Base-by-base conservation (phyloP, 1,140 invertebrate species). In the Battus philenor region DNA sequence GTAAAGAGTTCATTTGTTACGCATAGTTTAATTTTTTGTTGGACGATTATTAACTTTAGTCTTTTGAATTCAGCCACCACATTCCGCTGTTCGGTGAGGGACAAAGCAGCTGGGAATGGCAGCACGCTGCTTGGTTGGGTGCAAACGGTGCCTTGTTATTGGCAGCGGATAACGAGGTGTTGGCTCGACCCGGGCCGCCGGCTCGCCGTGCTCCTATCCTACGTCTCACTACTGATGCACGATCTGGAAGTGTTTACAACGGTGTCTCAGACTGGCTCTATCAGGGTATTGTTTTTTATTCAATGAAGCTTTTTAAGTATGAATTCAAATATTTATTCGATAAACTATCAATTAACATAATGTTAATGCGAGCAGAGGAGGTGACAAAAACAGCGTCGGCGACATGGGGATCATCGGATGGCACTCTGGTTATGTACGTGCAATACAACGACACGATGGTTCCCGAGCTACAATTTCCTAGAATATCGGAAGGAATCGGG, bases 251-350 rank as follows among this genome's bases (percentile, higher is more conserved):
- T 13, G 88, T 97, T 27, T 97, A 94, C 86, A 97, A 98, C 82
- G 96, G 96, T 12, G 90, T 98, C 12, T 94, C 96, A 0, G 96
- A 98, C 81, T 98, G 95, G 95, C 78, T 97, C 1, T 98, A 98
- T 85, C 95, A 97, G 90, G 94, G 94, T 95, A 30, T n/a, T 44
- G 34, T 15, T 33, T 20, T 17, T 1, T 27, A 26, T n/a, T n/a
- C n/a, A n/a, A n/a, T n/a, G n/a, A n/a, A n/a, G n/a, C n/a, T n/a
- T n/a, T n/a, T n/a, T n/a, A n/a, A n/a, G n/a, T n/a, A n/a, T n/a
- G n/a, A n/a, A n/a, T n/a, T n/a, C n/a, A n/a, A n/a, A n/a, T n/a
- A n/a, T n/a, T n/a, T n/a, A n/a, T n/a, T n/a, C n/a, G n/a, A n/a
- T n/a, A n/a, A n/a, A n/a, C n/a, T n/a, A 9, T 2, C 18, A 20